Base-by-base conservation (phyloP, 2,113 vertebrate genomes). In the Gobius niger region DNA sequence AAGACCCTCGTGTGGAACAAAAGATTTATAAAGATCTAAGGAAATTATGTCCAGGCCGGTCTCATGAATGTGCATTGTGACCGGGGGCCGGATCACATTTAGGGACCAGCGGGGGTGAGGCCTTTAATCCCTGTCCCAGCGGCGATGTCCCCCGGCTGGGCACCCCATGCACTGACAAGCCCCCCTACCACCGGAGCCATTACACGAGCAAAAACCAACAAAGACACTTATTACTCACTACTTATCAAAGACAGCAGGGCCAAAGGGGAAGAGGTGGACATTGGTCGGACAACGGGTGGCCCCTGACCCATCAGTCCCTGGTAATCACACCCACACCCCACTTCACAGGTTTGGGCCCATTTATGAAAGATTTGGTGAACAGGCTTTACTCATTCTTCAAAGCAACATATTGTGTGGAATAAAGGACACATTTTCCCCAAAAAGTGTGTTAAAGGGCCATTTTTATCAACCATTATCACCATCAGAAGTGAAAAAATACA, bases 151-250 rank as follows among this genome's bases (percentile, higher is more conserved):
- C 74, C 77, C 70, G 81, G 82, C 64, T 66, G 66, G 78, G 78
- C 85, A 85, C 79, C 78, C 63, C 47, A 41, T 34, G 18, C 70
- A 41, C 75, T 85, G 88, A 89, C 79, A 83, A 86, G 73, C 80
- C 82, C 82, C 85, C 75, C 80, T 83, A 81, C 85, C 87, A 60
- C 69, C 12, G 76, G 82, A 79, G 60, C 81, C 79, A 87, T 88
- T 87, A 89, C 79, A 81, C 76, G 72, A 80, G 78, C 71, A 67
- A 80, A 85, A 88, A 82, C 85, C 76, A 86, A 89, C 88, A 89
- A 92, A 91, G 87, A 80, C 82, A 78, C 69, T 87, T 87, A 90
- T 91, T 87, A 85, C 83, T 80, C 82, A 87, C 89, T 78, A 74
- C 85, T 83, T 83, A 86, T 82, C 83, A 85, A 80, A 85, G 77